Evolutionary conservation across 1,140 invertebrate species (phyloP).

Genomic region (Tetramorium parvispinum): DNA sequence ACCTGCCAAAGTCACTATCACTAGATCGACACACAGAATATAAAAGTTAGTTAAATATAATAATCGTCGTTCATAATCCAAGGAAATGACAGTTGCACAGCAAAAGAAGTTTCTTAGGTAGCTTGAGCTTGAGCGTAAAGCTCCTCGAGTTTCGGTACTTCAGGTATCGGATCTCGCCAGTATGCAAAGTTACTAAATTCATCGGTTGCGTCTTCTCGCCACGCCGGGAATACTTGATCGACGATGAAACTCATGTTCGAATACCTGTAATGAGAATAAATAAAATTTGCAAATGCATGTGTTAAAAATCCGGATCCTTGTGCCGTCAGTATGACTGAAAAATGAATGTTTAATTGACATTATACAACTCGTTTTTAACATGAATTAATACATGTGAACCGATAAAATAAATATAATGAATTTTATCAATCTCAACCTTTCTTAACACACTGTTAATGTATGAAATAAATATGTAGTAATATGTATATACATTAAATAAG

Average conservation of each 20-base stretch:
- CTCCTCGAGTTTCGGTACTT: conserved; percentile 78
- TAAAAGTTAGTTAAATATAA: conserved; percentile 73
- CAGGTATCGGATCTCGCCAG: conserved; percentile 94
- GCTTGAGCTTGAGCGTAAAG: conserved; percentile 70
- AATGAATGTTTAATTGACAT: conserved; percentile 22
- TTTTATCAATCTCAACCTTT: not conserved
- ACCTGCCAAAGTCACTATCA: conserved; percentile 66
- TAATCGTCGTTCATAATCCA: conserved; percentile 61
- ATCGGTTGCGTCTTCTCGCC: conserved; percentile 89
- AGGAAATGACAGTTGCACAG: conserved; percentile 39
- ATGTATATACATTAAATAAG: not conserved
- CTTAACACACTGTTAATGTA: not conserved
- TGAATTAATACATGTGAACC: not conserved
- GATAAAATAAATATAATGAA: not conserved
- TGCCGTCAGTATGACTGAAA: conserved; percentile 22
- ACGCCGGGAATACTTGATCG: conserved; percentile 96
- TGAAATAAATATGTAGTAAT: not conserved
- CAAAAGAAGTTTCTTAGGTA: conserved; percentile 68
- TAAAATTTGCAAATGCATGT: not conserved
- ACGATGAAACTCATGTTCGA: conserved; percentile 96
- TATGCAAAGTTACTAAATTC: conserved; percentile 96
- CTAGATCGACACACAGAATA: conserved; percentile 65
- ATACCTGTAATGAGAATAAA: conserved; percentile 89
- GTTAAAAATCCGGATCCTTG: not conserved
- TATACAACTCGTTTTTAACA: not conserved